These are phyloP conservation scores for Aspidoscelis tigris DNA, from an alignment of 2,113 vertebrate genomes.

Conservation along the genomic window DNA sequence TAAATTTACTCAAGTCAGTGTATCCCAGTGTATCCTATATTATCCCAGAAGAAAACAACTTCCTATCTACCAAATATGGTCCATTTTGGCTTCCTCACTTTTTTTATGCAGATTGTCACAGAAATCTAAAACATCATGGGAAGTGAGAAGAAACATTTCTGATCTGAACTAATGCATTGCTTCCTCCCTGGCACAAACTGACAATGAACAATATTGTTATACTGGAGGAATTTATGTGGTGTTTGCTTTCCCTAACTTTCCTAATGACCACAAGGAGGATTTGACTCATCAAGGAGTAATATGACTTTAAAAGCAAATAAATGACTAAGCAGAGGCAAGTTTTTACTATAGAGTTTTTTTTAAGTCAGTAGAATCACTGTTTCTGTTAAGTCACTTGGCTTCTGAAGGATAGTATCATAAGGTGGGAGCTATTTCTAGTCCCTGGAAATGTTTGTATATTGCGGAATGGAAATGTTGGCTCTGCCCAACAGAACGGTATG, in stretches of 20 bases:
- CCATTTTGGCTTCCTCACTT: slow-evolving; percentile 48
- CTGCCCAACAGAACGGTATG: slow-evolving; percentile 23
- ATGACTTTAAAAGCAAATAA: slow-evolving; percentile 64
- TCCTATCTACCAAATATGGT: slow-evolving; percentile 27
- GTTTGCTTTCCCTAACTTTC: slow-evolving; percentile 57
- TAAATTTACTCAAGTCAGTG: slow-evolving; percentile 28
- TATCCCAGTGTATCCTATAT: no score
- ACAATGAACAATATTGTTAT: slow-evolving; percentile 72
- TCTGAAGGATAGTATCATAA: slow-evolving; percentile 43
- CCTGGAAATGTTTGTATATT: slow-evolving; percentile 30
- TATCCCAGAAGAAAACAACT: background rate
- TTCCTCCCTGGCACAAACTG: slow-evolving; percentile 67
- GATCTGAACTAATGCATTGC: slow-evolving; percentile 65
- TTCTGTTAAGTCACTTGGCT: slow-evolving; percentile 64
- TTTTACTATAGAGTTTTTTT: slow-evolving; percentile 58
- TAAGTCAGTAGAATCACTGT: slow-evolving; percentile 57
- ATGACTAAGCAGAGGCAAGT: slow-evolving; percentile 68
- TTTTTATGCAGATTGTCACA: slow-evolving; percentile 57
- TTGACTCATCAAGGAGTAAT: slow-evolving; percentile 66
- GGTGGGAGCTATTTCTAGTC: slow-evolving; percentile 31
- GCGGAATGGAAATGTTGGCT: slow-evolving; percentile 42
- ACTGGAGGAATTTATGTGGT: slow-evolving; percentile 59
- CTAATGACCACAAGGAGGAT: slow-evolving; percentile 55
- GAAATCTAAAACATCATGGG: slow-evolving; percentile 73
- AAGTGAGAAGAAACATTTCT: slow-evolving; percentile 71